phyloP scores from a whole-genome alignment of 1,140 invertebrate species.

The Whitmania pigra region DNA sequence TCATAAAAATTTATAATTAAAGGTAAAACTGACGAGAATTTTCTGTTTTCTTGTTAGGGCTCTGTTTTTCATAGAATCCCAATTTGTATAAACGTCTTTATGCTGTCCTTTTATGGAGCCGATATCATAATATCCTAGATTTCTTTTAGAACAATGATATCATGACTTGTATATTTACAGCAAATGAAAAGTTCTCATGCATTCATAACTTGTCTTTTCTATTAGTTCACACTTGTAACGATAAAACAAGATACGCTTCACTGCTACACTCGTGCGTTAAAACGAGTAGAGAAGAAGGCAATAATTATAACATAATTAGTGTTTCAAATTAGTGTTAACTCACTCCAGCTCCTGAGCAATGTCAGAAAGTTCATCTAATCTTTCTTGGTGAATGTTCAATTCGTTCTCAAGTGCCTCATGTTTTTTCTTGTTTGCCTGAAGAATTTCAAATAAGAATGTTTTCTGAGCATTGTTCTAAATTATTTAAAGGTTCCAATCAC shows the following conservation, averaged over 20 bases:
- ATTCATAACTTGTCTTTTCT: not conserved
- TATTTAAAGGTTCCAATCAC: not conserved
- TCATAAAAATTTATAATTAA: not conserved
- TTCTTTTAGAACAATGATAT: constrained; percentile 47
- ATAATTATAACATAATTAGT: not conserved
- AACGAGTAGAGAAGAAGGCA: not conserved
- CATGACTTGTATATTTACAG: not conserved
- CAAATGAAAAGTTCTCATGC: not conserved
- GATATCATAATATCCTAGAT: constrained; percentile 91
- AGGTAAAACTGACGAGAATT: constrained; percentile 51
- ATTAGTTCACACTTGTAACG: not conserved
- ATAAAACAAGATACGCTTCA: not conserved
- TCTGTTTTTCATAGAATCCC: constrained; percentile 75
- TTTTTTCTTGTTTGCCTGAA: constrained; percentile 84
- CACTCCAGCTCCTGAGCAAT: constrained; percentile 98
- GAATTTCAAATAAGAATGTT: too few species aligned
- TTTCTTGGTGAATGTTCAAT: constrained; percentile 83
- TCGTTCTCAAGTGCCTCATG: constrained; percentile 99
- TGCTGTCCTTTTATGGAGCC: constrained; percentile 83
- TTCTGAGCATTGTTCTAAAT: too few species aligned
- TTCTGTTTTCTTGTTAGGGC: constrained; percentile 80
- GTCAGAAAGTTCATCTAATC: constrained; percentile 95
- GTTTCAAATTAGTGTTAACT: constrained; percentile 32
- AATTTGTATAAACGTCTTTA: constrained; percentile 55
- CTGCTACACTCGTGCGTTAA: not conserved